A percentile compares a stretch with the other conserved stretches of the same genome.
phyloP scores from a whole-genome alignment of 2,797 vertebrate species.

The Diceros bicornis region DNA sequence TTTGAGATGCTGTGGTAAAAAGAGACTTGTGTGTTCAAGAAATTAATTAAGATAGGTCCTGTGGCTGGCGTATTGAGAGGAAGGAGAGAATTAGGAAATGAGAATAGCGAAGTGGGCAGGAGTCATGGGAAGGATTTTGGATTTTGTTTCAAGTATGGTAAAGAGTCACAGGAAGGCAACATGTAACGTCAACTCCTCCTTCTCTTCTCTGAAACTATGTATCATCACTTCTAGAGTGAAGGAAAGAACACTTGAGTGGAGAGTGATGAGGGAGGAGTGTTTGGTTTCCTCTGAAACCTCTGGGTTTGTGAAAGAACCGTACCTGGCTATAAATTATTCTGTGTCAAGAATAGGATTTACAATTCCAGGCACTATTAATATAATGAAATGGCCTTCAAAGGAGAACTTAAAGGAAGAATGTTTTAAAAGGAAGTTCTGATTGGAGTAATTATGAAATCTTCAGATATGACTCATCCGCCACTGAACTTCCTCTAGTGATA shows the following conservation, averaged over 20 bases:
- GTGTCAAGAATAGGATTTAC: not conserved
- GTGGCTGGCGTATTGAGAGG: not conserved
- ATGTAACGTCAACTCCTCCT: not conserved
- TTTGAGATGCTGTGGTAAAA: not conserved
- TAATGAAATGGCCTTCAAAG: not conserved
- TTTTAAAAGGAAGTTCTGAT: slow-evolving; percentile 32
- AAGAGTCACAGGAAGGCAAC: not conserved
- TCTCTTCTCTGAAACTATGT: not conserved
- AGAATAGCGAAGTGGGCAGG: not conserved
- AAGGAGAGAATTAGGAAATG: not conserved
- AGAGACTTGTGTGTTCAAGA: not conserved
- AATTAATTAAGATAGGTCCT: not conserved
- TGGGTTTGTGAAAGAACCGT: not conserved
- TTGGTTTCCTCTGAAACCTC: not conserved
- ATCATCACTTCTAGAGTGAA: not conserved
- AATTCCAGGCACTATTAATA: not conserved
- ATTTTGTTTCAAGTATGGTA: not conserved
- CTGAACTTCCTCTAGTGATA: not conserved
- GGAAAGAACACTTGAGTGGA: not conserved
- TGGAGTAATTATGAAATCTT: not conserved
- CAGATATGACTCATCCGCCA: not conserved
- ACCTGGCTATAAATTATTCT: not conserved
- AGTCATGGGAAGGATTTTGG: not conserved
- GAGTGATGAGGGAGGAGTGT: not conserved
- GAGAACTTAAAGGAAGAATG: not conserved